Evolutionary conservation across 53 echinoderm and acorn worm genomes (phyloP), one percentile per base, ranked within the genome.

Genomic region (Apostichopus leukothele): DNA sequence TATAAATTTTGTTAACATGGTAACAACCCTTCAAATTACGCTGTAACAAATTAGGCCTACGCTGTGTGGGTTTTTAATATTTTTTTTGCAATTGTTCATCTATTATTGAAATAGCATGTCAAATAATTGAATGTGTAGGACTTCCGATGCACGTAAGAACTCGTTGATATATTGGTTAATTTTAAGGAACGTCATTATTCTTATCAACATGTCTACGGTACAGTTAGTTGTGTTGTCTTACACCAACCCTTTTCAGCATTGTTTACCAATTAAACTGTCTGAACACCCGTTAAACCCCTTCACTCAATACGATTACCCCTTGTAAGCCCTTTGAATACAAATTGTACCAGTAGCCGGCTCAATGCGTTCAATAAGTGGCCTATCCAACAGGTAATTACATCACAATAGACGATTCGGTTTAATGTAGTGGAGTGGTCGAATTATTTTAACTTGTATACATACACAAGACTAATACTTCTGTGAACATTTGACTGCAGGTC

Each of bases 231-330:
- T 63, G 63, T 11, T 75, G 75, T 75, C 75, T 75, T 75, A 16
- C 75, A 75, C 75, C 16, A 22, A 10, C 21, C 10, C 16, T 75
- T 16, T 23, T 5, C 84, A 22, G 9, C 57, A 84, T 84, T 84
- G 84, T 84, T 57, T 84, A 84, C 84, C 84, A 84, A 84, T 84
- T 84, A 84, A 53, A 22, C 84, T 27, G 84, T 84, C 84, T 84
- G 84, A 53, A 63, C 55, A 84, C 84, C 63, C 60, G 84, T 61
- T 84, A 84, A 84, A 22, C 19, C 84, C 84, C 84, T 60, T 19
- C 9, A 60, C 84, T 84, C 84, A 84, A 84, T 61, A 25, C 7
- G 84, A 84, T 84, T 84, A 75, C 75, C 13, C 21, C 39, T 9
- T 75, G 75, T 75, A 39, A 84, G 60, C 60, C 9, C 55, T 60